Base-by-base conservation (phyloP, 2,113 vertebrate genomes). In the Beaufortia kweichowensis region DNA sequence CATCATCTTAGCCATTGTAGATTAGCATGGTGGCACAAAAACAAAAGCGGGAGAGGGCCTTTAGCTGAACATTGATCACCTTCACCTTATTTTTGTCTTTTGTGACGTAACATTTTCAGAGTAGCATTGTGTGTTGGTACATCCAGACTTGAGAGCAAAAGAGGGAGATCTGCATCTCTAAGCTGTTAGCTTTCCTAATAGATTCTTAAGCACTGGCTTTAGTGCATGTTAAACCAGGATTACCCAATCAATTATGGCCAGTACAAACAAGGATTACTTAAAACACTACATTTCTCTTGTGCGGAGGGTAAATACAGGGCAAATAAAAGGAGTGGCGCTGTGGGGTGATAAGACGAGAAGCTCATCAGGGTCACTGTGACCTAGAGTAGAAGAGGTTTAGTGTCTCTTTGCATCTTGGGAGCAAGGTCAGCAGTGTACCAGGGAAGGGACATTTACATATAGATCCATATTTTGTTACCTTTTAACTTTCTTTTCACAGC, bases 211-310 rank as follows among this genome's bases (percentile, higher is more conserved):
- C 90, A 91, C 90, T 90, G 90, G 91, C 90, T 92, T 92, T 92
- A 92, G 89, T 92, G 91, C 90, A 92, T 92, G 92, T 93, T 92
- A 93, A 93, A 93, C 91, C 91, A 90, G 92, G 92, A 93, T 93
- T 93, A 93, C 89, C 90, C 89, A 92, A 93, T 93, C 92, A 93
- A 93, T 93, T 92, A 92, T 91, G 90, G 88, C 87, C 88, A 89
- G 91, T 89, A 88, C 91, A 92, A 92, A 93, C 91, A 92, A 92
- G 91, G 91, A 92, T 93, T 92, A 92, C 91, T 93, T 93, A 92
- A 92, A 92, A 93, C 91, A 92, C 89, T 92, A 91, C 88, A 93
- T 93, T 92, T 92, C 90, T 93, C 92, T 90, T 89, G 86, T 90
- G 85, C 85, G 87, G 79, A 85, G 85, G 85, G 87, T 90, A 90